These are phyloP conservation scores for Iphiclides podalirius DNA, from an alignment of 2,888 invertebrate species.

Conservation along the genomic window DNA sequence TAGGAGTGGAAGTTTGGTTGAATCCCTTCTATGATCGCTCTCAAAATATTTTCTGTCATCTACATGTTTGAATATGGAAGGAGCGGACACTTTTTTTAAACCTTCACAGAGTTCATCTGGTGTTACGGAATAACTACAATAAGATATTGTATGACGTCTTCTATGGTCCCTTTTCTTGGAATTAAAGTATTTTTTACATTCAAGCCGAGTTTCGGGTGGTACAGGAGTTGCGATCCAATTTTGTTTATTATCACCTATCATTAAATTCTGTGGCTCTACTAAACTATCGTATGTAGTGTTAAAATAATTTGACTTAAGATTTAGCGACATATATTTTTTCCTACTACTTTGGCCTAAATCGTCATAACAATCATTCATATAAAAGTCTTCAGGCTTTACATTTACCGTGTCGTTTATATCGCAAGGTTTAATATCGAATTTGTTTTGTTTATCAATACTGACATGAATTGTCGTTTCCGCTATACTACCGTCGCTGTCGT, in stretches of 20 bases:
- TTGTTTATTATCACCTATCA: background rate
- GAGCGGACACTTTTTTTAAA: conserved; percentile 52
- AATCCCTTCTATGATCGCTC: conserved; percentile 36
- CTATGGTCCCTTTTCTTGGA: conserved; percentile 36
- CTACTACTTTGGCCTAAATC: conserved; percentile 27
- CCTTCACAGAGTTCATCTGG: conserved; percentile 45
- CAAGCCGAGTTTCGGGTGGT: background rate
- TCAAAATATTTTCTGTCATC: conserved; percentile 25
- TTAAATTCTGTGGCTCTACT: background rate
- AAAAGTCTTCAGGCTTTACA: conserved; percentile 1
- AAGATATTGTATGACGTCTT: conserved; percentile 22
- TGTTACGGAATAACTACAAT: conserved; percentile 27
- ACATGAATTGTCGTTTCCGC: conserved; percentile 76
- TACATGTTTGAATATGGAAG: conserved; percentile 33
- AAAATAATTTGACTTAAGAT: conserved; percentile 53
- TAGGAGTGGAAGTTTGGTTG: conserved; percentile 73
- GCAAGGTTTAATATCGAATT: conserved; percentile 35
- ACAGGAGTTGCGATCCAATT: conserved; percentile 1
- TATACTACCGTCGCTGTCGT: conserved; percentile 74
- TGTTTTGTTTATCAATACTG: conserved; percentile 56
- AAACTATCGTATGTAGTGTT: conserved; percentile 10
- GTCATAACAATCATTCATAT: background rate
- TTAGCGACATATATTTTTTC: conserved; percentile 54
- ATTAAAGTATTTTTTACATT: conserved; percentile 28
- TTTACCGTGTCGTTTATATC: conserved; percentile 15